Percentiles rank a stretch among this genome's conserved stretches.
Conservation (phyloP, 2,113 vertebrate species). For the Struthio camelus region DNA sequence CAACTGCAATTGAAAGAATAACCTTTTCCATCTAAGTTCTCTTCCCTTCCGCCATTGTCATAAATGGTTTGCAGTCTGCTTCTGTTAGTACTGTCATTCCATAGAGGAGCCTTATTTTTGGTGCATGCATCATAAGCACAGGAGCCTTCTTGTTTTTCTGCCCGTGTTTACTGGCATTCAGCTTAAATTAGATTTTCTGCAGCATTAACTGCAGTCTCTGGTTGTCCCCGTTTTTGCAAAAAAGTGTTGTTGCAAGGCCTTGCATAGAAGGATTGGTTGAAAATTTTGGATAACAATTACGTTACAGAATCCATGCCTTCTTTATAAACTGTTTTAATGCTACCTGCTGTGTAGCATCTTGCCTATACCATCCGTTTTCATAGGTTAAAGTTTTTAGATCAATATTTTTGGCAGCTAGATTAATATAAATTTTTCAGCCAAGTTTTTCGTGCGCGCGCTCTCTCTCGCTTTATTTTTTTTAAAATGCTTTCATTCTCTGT, state of each 20-base stretch:
- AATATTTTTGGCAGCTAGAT: background rate
- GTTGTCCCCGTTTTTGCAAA: rapidly evolving
- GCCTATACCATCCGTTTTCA: background rate
- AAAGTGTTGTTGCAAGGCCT: background rate
- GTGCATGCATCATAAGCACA: background rate
- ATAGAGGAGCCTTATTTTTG: rapidly evolving
- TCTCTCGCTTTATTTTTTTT: no score
- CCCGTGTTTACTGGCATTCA: background rate
- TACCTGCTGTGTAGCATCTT: background rate
- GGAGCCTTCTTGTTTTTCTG: background rate
- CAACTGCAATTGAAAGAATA: background rate
- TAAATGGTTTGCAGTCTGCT: background rate
- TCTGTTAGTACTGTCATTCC: background rate
- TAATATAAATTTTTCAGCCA: background rate
- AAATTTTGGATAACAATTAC: background rate
- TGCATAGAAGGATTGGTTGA: rapidly evolving
- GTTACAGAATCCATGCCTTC: background rate
- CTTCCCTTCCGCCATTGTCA: background rate
- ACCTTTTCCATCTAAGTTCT: background rate
- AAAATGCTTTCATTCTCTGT: background rate
- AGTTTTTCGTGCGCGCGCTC: no score
- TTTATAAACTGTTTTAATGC: background rate
- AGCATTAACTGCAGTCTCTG: background rate
- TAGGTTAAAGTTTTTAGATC: background rate
- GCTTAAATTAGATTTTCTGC: background rate